Evolutionary conservation across 2,797 vertebrate species (phyloP).

Genomic region (Propithecus deckenii): DNA sequence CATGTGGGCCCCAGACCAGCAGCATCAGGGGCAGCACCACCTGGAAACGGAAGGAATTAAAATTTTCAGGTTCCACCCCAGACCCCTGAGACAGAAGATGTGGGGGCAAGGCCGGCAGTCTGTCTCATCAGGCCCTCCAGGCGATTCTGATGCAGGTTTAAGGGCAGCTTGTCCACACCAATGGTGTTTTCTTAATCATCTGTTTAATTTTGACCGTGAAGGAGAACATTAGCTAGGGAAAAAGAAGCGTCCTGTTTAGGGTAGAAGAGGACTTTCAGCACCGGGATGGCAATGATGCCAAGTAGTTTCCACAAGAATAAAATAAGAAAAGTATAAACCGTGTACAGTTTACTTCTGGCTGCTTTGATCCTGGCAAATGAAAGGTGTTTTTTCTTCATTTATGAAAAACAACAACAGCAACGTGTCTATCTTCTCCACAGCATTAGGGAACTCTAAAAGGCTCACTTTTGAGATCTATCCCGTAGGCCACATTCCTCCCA

Average conservation of each 20-base stretch:
- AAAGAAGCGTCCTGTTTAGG: not conserved
- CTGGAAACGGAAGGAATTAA: not conserved
- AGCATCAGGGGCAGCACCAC: not conserved
- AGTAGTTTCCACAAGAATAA: not conserved
- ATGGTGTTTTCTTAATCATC: not conserved
- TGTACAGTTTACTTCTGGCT: not conserved
- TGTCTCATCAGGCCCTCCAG: not conserved
- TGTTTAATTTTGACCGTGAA: not conserved
- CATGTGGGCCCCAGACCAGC: not conserved
- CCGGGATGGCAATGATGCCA: not conserved
- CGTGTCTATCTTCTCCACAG: not conserved
- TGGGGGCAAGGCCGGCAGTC: not conserved
- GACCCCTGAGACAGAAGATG: not conserved
- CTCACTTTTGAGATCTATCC: not conserved
- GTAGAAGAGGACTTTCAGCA: not conserved
- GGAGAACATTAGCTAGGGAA: not conserved
- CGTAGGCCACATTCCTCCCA: not conserved
- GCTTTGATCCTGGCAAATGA: not conserved
- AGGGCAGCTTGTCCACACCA: not conserved
- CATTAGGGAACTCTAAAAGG: not conserved
- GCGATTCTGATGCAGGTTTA: not conserved
- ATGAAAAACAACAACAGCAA: not conserved
- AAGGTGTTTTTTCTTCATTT: not conserved
- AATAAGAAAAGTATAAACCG: not conserved
- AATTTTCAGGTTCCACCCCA: accelerated